Base-by-base conservation (phyloP, 2,797 vertebrate species). In the Staurois parvus region DNA sequence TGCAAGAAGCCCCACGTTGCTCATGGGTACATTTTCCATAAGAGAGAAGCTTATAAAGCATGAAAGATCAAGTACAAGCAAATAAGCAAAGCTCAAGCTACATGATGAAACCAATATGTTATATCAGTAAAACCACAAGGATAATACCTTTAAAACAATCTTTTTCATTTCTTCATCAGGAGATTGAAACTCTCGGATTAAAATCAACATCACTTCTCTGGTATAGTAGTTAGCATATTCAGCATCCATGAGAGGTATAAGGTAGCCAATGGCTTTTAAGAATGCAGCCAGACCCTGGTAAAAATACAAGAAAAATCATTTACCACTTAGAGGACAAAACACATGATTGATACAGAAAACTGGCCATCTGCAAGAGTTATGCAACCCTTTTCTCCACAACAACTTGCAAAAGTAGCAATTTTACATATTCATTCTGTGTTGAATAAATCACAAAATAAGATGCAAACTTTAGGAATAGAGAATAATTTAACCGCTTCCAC, bases 121-220 rank as follows among this genome's bases (percentile, higher is more conserved):
- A 59, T 1, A 59, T 24, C 0, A 52, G 3, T 24, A 13, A 24
- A 59, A 59, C 45, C 17, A 19, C 40, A 72, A 26, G 28, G 19
- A 28, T 42, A 79, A 0, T 91, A 98, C 98, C 97, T 99, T 99
- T 17, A 99, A 92, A 0, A 99, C 98, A 81, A 99, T 99, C 93
- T 99, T 99, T 86, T 99, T 99, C 98, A 99, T 99, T 89, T 99
- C 98, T 92, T 99, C 98, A 79, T 99, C 98, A 26, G 98, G 98
- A 89, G 98, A 99, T 79, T 99, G 98, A 91, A 99, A 99, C 94
- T 99, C 98, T 95, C 98, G 92, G 93, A 99, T 99, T 86, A 99
- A 98, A 92, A 99, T 99, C 79, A 99, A 87, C 98, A 99, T 99
- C 91, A 99, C 98, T 93, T 99, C 98, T 86, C 98, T 96, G 89